A percentile compares a stretch with the other conserved stretches of the same genome.
These are phyloP conservation scores for Ips nitidus DNA, from an alignment of 1,140 invertebrate genomes.

Conservation along the genomic window DNA sequence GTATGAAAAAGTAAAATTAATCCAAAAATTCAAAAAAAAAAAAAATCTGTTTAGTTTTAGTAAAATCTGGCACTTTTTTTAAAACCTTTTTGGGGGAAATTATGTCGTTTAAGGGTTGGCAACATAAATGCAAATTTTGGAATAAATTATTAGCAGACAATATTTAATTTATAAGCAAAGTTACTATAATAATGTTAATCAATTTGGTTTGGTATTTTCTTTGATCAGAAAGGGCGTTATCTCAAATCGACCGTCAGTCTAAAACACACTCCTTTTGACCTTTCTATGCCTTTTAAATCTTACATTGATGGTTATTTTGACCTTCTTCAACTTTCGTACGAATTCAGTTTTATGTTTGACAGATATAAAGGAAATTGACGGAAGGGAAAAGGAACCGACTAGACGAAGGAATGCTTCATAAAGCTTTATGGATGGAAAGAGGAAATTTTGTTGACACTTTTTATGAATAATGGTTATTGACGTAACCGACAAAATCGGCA, in stretches of 20 bases:
- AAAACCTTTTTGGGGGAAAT: too few species aligned
- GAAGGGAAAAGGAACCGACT: conserved; percentile 3
- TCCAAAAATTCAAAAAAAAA: too few species aligned
- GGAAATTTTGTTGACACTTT: neutral
- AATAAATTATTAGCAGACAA: too few species aligned
- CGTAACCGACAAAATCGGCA: too few species aligned
- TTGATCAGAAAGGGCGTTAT: neutral
- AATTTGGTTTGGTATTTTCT: neutral
- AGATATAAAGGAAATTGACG: conserved; percentile 12
- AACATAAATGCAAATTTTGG: too few species aligned
- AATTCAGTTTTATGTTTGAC: conserved; percentile 7
- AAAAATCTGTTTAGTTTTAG: too few species aligned
- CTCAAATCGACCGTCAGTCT: conserved; percentile 4
- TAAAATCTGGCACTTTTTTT: too few species aligned
- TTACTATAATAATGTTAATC: too few species aligned
- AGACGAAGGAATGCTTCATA: neutral
- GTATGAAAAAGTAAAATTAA: too few species aligned
- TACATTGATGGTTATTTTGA: neutral
- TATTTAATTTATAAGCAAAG: too few species aligned
- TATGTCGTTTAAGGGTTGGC: too few species aligned
- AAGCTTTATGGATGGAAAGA: neutral
- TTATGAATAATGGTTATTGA: too few species aligned
- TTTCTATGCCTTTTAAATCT: conserved; percentile 1
- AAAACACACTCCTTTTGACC: conserved; percentile 5
- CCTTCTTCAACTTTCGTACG: conserved; percentile 2